Evolutionary conservation across 2,888 invertebrate genomes (phyloP).

Genomic region (Pyrgus malvae): DNA sequence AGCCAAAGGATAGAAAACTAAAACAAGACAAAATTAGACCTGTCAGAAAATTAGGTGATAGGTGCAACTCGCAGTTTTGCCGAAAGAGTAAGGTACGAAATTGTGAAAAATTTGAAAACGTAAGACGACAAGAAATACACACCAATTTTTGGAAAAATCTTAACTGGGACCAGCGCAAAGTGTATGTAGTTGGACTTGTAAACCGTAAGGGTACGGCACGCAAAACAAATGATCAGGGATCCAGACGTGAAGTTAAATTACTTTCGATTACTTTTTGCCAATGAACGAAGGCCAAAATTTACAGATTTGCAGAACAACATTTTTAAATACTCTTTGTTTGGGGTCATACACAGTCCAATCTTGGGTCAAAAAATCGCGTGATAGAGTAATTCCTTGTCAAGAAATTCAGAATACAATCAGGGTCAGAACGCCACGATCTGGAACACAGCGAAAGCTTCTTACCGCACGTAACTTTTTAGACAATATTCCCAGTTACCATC

Average conservation of each 20-base stretch:
- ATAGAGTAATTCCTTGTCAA: slow-evolving; percentile 21
- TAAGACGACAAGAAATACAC: slow-evolving; percentile 28
- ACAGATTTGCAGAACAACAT: slow-evolving; percentile 34
- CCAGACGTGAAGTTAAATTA: slow-evolving; percentile 32
- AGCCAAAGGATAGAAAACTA: neutral
- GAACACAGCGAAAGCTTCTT: slow-evolving; percentile 17
- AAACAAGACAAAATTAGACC: neutral
- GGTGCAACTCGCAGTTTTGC: slow-evolving; percentile 7
- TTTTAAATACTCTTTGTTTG: slow-evolving; percentile 29
- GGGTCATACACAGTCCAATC: slow-evolving; percentile 9
- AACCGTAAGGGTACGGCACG: slow-evolving; percentile 30
- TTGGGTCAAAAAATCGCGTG: slow-evolving; percentile 17
- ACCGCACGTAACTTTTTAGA: slow-evolving; percentile 21
- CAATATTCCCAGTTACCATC: neutral
- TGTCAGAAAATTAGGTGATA: neutral
- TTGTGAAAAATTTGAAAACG: slow-evolving; percentile 31
- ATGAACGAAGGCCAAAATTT: slow-evolving; percentile 7
- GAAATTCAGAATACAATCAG: slow-evolving; percentile 22
- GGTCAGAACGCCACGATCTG: neutral
- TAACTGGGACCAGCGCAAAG: slow-evolving; percentile 36
- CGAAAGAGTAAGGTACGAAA: slow-evolving; percentile 4
- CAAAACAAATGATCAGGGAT: slow-evolving; percentile 29
- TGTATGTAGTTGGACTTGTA: slow-evolving; percentile 32
- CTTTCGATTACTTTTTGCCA: slow-evolving; percentile 31
- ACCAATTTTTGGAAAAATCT: slow-evolving; percentile 35